Evolutionary conservation across 2,888 invertebrate species (phyloP).

Genomic region (Teinopalpus imperialis): DNA sequence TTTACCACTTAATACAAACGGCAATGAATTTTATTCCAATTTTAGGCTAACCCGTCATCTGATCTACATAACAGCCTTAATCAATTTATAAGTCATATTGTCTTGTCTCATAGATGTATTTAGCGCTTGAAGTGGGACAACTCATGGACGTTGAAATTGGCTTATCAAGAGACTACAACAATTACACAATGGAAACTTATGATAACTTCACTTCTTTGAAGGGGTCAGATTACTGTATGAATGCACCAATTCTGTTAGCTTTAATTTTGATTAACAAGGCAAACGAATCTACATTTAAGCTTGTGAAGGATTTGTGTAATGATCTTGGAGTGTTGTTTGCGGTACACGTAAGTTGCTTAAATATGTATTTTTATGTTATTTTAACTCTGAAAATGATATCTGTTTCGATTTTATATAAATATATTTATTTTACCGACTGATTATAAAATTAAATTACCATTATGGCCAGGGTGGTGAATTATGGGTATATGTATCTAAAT

Average conservation of each 20-base stretch:
- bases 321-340: constrained; percentile 7
- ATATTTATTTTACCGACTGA: too few species aligned
- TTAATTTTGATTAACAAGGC: constrained; percentile 7
- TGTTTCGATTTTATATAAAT: too few species aligned
- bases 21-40: too few species aligned
- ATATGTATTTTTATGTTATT: too few species aligned
- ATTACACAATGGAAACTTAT: constrained; percentile 7
- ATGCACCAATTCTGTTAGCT: background rate
- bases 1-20: too few species aligned
- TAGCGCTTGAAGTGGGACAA: constrained; percentile 4
- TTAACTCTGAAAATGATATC: too few species aligned
- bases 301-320: constrained; percentile 4
- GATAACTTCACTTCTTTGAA: background rate
- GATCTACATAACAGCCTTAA: too few species aligned
- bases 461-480: too few species aligned
- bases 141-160: background rate
- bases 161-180: background rate
- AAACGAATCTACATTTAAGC: background rate
- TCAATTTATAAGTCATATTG: too few species aligned
- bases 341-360: constrained; percentile 14
- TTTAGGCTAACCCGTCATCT: too few species aligned
- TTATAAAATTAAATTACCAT: too few species aligned
- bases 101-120: constrained; percentile 1
- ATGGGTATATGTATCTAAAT: too few species aligned
- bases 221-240: background rate